Evolutionary conservation across 2,888 invertebrate genomes (phyloP), one percentile per base, ranked within the genome.

Genomic region (Eupeodes luniger): DNA sequence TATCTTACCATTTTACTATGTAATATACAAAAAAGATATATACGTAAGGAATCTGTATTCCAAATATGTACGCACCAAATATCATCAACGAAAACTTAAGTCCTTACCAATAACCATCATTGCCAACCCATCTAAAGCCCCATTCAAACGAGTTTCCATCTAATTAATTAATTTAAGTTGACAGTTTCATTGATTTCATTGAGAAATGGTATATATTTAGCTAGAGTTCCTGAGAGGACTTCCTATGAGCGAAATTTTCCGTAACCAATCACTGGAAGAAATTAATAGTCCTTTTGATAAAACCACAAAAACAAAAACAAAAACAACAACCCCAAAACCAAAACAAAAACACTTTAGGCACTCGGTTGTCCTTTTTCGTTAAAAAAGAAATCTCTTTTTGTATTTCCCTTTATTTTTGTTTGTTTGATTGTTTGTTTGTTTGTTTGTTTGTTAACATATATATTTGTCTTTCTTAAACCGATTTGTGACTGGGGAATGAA

Each of bases 101-200:
- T 57, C 51, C 10, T 10, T 40, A 70, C 36, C 62, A 61, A 36
- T 51, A 51, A 34, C 44, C 44, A 44, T 11, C 67, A 19, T 55
- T 34, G 40, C 49, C 80, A 62, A 66, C 36, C 72, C 47, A 66
- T 19, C 66, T 19, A 66, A 66, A 14, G 40, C 9, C 64, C 12
- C 53, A 69, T 40, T 40, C 9, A n/a, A 57, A 40, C 36, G 34
- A 61, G 80, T 84, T 87, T 83, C 80, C 87, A 74, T 80, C 76
- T 84, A 84, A 87, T 84, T 87, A 84, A 87, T 87, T 87, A 87
- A 87, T 87, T 87, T 87, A 80, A 87, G 84, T 81, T 84, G 87
- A 84, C 87, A 87, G 77, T 84, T 87, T 87, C 84, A 87, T 87
- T 87, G 87, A 87, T 87, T 87, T 77, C 61, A 67, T 51, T 70